These are phyloP conservation scores for Alouatta palliata DNA, from an alignment of 2,113 vertebrate species.

Conservation along the genomic window DNA sequence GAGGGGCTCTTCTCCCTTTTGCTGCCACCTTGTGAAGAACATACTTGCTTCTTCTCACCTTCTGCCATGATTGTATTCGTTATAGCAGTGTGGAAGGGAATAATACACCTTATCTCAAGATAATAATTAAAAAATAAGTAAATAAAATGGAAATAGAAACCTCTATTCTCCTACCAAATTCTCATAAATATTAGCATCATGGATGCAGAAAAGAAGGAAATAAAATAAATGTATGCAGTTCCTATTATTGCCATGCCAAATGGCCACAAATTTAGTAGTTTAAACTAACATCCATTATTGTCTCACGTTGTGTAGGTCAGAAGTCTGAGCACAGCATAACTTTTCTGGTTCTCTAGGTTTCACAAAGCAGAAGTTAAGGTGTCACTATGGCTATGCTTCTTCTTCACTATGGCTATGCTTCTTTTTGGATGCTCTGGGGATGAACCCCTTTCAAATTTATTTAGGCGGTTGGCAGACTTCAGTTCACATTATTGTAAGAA, in stretches of 20 bases:
- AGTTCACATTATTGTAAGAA: not conserved
- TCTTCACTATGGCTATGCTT: not conserved
- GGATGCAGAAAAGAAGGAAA: not conserved
- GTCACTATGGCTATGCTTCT: not conserved
- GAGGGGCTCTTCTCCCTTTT: too few relatives aligned
- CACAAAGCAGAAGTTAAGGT: not conserved
- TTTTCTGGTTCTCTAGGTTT: not conserved
- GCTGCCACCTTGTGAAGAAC: too few relatives aligned
- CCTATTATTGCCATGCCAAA: not conserved
- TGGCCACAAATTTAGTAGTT: not conserved
- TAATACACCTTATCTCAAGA: too few relatives aligned
- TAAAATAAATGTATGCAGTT: not conserved
- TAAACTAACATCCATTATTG: not conserved
- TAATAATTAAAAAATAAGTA: too few relatives aligned
- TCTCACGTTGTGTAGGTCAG: not conserved
- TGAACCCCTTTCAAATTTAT: not conserved
- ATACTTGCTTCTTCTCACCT: too few relatives aligned
- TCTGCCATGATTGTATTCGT: too few relatives aligned
- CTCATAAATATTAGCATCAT: not conserved
- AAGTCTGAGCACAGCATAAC: not conserved
- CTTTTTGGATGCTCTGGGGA: not conserved
- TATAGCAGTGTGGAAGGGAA: too few relatives aligned
- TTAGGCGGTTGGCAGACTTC: not conserved
- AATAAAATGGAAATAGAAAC: not conserved
- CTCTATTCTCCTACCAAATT: not conserved